Conservation (phyloP, 1,140 invertebrate genomes). For the Battus philenor region DNA sequence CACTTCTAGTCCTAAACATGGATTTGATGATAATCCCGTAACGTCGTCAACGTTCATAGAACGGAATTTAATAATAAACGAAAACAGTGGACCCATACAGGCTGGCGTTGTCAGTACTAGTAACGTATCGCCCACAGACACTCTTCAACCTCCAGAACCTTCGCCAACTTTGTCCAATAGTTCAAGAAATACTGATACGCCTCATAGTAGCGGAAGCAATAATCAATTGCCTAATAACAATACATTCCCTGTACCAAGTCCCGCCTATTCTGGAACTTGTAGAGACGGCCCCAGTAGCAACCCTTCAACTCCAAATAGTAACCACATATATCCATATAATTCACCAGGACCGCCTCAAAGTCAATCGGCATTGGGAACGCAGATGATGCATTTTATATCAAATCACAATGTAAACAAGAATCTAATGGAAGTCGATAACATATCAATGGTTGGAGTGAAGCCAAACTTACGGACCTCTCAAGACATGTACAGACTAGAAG, state of each 20-base stretch:
- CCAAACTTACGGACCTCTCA: slow-evolving; percentile 44
- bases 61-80: slow-evolving; percentile 70
- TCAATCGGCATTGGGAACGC: slow-evolving; percentile 49
- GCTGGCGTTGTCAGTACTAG: slow-evolving; percentile 85
- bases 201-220: slow-evolving; percentile 57
- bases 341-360: slow-evolving; percentile 53
- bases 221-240: slow-evolving; percentile 57
- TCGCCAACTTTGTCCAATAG: slow-evolving; percentile 72
- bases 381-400: slow-evolving; percentile 71
- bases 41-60: slow-evolving; percentile 83
- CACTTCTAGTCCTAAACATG: slow-evolving; percentile 74
- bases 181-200: slow-evolving; percentile 66
- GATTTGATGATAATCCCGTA: slow-evolving; percentile 81
- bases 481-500: slow-evolving; percentile 43
- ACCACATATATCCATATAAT: slow-evolving; percentile 54
- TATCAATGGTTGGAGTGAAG: slow-evolving; percentile 67
- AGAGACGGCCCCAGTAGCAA: slow-evolving; percentile 63
- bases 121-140: slow-evolving; percentile 81
- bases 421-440: slow-evolving; percentile 71
- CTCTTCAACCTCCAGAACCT: slow-evolving; percentile 64
- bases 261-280: slow-evolving; percentile 56
- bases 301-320: slow-evolving; percentile 56
- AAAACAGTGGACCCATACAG: slow-evolving; percentile 82
- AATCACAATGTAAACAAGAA: slow-evolving; percentile 70
- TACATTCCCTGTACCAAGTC: slow-evolving; percentile 60